These are phyloP conservation scores for Conger conger DNA, from an alignment of 2,113 vertebrate genomes.

Conservation along the genomic window DNA sequence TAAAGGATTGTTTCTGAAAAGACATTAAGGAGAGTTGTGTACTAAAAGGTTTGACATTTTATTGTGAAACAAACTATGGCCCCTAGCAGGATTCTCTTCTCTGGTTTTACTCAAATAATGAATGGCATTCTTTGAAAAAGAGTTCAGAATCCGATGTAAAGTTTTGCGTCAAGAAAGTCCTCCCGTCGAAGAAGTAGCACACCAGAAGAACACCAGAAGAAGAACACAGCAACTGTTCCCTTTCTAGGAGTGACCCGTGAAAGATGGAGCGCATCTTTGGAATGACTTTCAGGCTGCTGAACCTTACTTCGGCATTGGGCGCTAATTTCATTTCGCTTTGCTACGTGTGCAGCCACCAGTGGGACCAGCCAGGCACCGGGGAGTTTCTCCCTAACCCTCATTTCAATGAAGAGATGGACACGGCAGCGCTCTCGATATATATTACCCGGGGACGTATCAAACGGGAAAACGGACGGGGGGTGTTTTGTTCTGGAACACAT, in stretches of 20 bases:
- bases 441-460: conserved; percentile 10
- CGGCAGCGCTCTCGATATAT: not conserved
- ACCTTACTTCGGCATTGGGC: not conserved
- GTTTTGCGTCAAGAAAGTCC: not conserved
- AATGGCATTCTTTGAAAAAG: not conserved
- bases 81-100: not conserved
- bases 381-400: not conserved
- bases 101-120: not conserved
- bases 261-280: not conserved
- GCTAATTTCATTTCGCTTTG: not conserved
- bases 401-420: conserved; percentile 18
- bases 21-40: not conserved
- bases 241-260: not conserved
- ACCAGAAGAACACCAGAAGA: not conserved
- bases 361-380: not conserved
- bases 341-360: not conserved
- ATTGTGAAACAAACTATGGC: not conserved
- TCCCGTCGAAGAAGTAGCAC: not conserved
- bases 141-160: not conserved
- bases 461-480: not conserved
- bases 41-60: not conserved
- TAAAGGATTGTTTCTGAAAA: not conserved
- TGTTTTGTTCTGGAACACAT: conserved; percentile 9
- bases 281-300: conserved; percentile 2
- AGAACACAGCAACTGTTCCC: not conserved